Percentiles rank a stretch among this genome's conserved stretches.
Conservation (phyloP, 2,888 invertebrate genomes). For the Dasypolia templi region DNA sequence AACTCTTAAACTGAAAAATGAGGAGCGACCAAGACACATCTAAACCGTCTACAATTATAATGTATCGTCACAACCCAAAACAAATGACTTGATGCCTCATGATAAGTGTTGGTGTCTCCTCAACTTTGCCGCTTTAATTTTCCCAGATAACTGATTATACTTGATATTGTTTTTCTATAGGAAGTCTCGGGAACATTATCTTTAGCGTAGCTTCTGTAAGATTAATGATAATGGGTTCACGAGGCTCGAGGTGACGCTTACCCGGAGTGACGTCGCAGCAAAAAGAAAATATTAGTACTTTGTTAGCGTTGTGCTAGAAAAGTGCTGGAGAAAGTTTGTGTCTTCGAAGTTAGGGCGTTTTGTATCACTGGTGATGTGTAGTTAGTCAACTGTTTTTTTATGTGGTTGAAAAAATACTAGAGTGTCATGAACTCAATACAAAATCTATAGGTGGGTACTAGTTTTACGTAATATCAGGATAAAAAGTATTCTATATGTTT, state of each 20-base stretch:
- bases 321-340: slow-evolving; percentile 67
- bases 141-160: slow-evolving; percentile 73
- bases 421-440: no score
- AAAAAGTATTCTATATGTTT: no score
- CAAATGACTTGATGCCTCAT: slow-evolving; percentile 60
- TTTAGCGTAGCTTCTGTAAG: slow-evolving; percentile 80
- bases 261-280: slow-evolving; percentile 68
- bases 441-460: background rate
- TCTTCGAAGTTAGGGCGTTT: slow-evolving; percentile 43
- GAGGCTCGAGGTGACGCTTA: slow-evolving; percentile 81
- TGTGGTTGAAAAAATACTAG: no score
- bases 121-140: slow-evolving; percentile 70
- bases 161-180: slow-evolving; percentile 83
- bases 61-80: slow-evolving; percentile 53
- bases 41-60: slow-evolving; percentile 54
- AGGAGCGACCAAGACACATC: background rate
- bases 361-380: slow-evolving; percentile 31
- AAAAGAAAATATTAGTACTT: slow-evolving; percentile 81
- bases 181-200: slow-evolving; percentile 82
- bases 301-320: slow-evolving; percentile 69
- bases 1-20: background rate
- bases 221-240: slow-evolving; percentile 87
- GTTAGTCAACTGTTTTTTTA: slow-evolving; percentile 10
- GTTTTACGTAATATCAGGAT: no score
- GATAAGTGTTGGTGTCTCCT: slow-evolving; percentile 64